These are phyloP conservation scores for Philopotamus ludificatus DNA, from an alignment of 1,140 invertebrate species.

Conservation along the genomic window DNA sequence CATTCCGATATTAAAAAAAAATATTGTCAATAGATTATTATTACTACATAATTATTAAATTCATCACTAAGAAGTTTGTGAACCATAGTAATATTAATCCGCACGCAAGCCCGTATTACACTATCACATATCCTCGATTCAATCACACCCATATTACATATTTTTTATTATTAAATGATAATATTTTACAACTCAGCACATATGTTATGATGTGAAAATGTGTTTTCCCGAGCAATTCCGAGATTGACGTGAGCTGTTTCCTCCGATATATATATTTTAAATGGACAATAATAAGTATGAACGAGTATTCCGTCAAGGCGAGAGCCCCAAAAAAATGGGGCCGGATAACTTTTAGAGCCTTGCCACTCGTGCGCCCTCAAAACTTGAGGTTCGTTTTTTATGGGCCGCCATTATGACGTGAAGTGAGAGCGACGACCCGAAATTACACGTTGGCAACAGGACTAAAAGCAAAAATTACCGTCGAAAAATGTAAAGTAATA, in stretches of 20 bases:
- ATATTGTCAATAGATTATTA: too few species aligned
- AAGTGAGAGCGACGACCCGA: slow-evolving; percentile 1
- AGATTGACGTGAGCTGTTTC: too few species aligned
- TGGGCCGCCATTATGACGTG: slow-evolving; percentile 10
- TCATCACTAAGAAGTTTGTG: too few species aligned
- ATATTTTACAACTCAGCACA: too few species aligned
- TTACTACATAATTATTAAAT: too few species aligned
- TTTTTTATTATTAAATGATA: not conserved
- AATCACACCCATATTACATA: too few species aligned
- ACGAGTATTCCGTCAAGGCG: not conserved
- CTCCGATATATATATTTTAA: not conserved
- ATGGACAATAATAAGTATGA: not conserved
- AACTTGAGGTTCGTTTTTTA: slow-evolving; percentile 3
- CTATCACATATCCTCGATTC: too few species aligned
- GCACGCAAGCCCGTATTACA: too few species aligned
- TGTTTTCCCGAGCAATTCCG: too few species aligned
- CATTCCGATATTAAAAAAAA: too few species aligned
- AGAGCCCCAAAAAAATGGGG: not conserved
- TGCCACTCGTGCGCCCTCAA: not conserved
- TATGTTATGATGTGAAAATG: too few species aligned
- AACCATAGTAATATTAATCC: too few species aligned
- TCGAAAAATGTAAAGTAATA: slow-evolving; percentile 27
- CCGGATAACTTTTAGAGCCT: not conserved
- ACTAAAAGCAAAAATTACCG: slow-evolving; percentile 21
- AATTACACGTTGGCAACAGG: not conserved